Conservation (phyloP, 92 coral and sea anemone species). For the Scolanthus callimorphus region DNA sequence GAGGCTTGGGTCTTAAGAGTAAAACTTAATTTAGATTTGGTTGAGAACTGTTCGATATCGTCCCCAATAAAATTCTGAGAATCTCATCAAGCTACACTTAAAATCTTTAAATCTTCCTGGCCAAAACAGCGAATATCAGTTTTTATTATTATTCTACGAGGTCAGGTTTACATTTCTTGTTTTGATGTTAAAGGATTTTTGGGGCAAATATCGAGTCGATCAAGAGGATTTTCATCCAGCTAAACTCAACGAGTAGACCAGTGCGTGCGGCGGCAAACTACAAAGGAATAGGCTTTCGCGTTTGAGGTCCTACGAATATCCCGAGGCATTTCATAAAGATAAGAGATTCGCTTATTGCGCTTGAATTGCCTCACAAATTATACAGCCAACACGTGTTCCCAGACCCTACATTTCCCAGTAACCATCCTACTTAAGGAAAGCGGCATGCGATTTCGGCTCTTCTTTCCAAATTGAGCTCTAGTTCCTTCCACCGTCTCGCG, state of each 20-base stretch:
- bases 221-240: neutral
- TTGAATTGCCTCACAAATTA: conserved; percentile 39
- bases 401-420: conserved; percentile 51
- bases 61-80: no score
- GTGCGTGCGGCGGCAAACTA: neutral
- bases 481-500: conserved; percentile 6
- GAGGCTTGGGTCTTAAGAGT: conserved; percentile 2
- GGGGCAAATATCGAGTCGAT: conserved; percentile 1
- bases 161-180: conserved; percentile 65
- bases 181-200: conserved; percentile 22
- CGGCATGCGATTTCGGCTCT: neutral
- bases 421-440: conserved; percentile 21
- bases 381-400: conserved; percentile 52
- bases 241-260: neutral
- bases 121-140: conserved; percentile 25
- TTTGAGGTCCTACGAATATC: conserved; percentile 79
- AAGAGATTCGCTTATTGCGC: conserved; percentile 57
- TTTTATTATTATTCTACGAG: conserved; percentile 10
- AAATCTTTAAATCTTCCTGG: conserved; percentile 47
- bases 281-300: conserved; percentile 42
- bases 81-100: no score
- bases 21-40: neutral
- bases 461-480: conserved; percentile 1
- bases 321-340: conserved; percentile 73
- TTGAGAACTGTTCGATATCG: no score